phyloP scores from a whole-genome alignment of 2,113 vertebrate species.

The Percina caprodes region DNA sequence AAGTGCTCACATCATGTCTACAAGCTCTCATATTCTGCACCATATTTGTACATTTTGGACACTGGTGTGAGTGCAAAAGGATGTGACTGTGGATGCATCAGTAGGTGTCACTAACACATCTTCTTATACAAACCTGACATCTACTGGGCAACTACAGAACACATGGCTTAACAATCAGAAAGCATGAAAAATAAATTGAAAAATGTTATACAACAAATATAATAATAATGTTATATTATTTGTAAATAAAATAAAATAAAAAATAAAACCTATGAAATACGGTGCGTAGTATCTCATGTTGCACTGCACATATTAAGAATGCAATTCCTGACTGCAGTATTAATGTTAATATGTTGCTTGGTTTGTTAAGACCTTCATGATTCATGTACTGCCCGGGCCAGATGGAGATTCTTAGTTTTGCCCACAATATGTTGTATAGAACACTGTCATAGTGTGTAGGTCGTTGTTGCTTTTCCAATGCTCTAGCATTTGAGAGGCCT shows the following conservation, averaged over 20 bases:
- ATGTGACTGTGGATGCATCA: background rate
- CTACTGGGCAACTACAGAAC: slow-evolving; percentile 76
- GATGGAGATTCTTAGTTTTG: background rate
- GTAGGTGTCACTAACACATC: slow-evolving; percentile 8
- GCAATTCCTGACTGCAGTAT: background rate
- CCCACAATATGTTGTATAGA: background rate
- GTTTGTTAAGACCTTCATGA: background rate
- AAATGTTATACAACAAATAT: background rate
- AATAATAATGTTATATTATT: background rate
- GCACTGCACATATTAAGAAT: background rate
- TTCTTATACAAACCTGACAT: slow-evolving; percentile 81
- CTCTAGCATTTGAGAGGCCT: slow-evolving; percentile 85
- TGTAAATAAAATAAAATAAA: background rate
- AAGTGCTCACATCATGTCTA: too few relatives aligned
- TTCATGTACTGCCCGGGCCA: background rate
- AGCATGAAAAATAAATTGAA: background rate
- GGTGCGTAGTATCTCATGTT: background rate
- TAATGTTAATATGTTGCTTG: background rate
- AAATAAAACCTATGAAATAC: background rate
- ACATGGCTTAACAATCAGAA: background rate
- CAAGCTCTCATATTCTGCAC: too few relatives aligned
- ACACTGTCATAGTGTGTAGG: slow-evolving; percentile 39
- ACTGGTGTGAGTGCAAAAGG: background rate
- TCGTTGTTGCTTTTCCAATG: slow-evolving; percentile 45
- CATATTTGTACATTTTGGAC: background rate